These are phyloP conservation scores for Drosophila micromelanica DNA, from an alignment of 1,140 invertebrate species.

Conservation along the genomic window DNA sequence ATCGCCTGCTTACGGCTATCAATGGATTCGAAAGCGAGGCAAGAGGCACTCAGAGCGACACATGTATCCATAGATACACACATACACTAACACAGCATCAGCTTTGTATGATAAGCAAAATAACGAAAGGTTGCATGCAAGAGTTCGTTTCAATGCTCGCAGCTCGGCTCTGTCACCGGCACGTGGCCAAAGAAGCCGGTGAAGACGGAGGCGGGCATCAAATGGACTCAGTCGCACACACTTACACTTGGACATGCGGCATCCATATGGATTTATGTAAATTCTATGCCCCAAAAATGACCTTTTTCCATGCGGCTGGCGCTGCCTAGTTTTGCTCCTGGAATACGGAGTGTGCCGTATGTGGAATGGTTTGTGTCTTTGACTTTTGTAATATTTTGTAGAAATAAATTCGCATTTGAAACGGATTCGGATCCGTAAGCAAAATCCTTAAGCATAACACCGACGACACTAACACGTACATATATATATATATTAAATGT, in stretches of 20 bases:
- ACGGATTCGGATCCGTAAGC: conserved; percentile 79
- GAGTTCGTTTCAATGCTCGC: conserved; percentile 26
- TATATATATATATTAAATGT: conserved; percentile 35
- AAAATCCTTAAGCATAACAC: conserved; percentile 80
- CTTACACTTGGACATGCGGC: conserved; percentile 44
- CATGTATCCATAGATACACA: conserved; percentile 18
- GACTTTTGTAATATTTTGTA: conserved; percentile 84
- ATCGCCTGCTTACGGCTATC: conserved; percentile 52
- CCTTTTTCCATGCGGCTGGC: conserved; percentile 69
- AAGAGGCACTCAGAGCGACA: conserved; percentile 20
- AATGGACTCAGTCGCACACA: conserved; percentile 61
- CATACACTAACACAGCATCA: conserved; percentile 11
- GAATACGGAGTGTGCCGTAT: conserved; percentile 12
- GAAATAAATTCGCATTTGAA: conserved; percentile 84
- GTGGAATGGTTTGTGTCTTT: conserved; percentile 63
- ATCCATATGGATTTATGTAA: conserved; percentile 84
- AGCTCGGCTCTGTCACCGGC: conserved; percentile 38
- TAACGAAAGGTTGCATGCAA: conserved; percentile 54
- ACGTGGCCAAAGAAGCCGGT: conserved; percentile 48
- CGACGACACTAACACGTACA: conserved; percentile 50
- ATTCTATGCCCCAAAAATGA: conserved; percentile 82
- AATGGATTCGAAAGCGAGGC: conserved; percentile 54
- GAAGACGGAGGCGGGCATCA: conserved; percentile 42
- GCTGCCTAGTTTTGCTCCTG: conserved; percentile 4
- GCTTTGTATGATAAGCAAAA: conserved; percentile 40